Conservation (phyloP, 2,113 vertebrate species). For the Lipotes vexillifer region DNA sequence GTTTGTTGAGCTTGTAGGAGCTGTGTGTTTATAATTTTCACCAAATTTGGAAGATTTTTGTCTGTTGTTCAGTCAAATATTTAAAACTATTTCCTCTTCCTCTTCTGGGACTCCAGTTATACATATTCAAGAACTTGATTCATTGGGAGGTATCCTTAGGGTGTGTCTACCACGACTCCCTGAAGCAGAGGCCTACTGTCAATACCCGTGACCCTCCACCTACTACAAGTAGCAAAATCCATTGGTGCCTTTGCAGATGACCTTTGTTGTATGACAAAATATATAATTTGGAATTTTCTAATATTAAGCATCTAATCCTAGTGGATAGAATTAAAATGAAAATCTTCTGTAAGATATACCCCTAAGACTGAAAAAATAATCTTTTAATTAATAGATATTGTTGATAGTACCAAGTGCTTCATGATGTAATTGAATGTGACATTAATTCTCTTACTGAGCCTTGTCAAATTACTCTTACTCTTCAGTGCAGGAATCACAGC, state of each 20-base stretch:
- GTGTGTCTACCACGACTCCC: background rate
- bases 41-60: background rate
- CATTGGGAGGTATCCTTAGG: background rate
- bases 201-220: background rate
- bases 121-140: background rate
- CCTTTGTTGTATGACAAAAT: slow-evolving; percentile 9
- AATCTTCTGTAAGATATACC: background rate
- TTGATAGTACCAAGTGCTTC: background rate
- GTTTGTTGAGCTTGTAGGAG: background rate
- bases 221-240: background rate
- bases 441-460: slow-evolving; percentile 5
- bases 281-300: slow-evolving; percentile 13
- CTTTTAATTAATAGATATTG: background rate
- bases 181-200: background rate
- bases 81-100: background rate
- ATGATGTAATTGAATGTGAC: background rate
- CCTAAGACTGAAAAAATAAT: background rate
- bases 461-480: slow-evolving; percentile 49
- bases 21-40: background rate
- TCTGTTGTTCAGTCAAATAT: background rate
- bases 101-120: background rate
- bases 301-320: background rate
- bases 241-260: background rate
- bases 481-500: slow-evolving; percentile 80
- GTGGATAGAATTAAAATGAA: background rate